Evolutionary conservation across 2,797 vertebrate species (phyloP), one percentile per base, ranked within the genome.

Genomic region (Enteromius fasciolatus): DNA sequence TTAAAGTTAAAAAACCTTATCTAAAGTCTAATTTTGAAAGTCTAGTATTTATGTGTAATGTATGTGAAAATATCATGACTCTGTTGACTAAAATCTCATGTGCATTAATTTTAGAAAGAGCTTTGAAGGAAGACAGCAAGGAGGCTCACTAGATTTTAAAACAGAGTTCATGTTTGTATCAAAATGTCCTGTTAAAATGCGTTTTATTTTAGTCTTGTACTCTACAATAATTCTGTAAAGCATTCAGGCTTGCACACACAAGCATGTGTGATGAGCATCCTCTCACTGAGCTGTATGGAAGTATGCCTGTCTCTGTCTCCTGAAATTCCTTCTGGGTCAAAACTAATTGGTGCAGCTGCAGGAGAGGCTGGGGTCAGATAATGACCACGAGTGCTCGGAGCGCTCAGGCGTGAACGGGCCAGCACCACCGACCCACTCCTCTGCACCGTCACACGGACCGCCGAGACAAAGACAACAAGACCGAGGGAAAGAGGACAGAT

Each of bases 311-410:
- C 83, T 82, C 82, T 64, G 78, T 92, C 89, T 88, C 76, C 87
- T 88, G 87, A 89, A 88, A 85, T 92, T 93, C 92, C 91, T 94
- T 93, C 93, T 92, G 92, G 93, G 93, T 94, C 93, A 94, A 90
- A 93, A 94, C 91, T 94, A 95, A 95, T 94, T 94, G 93, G 93
- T 92, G 90, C 87, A 63, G 89, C 92, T 91, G 89, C 74, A 89
- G 89, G 85, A 89, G 85, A 91, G 87, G 90, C 90, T 89, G 84
- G 87, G 88, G 89, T 92, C 92, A 89, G 90, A 93, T 94, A 94
- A 94, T 94, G 93, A 94, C 93, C 93, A 93, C 89, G 93, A 94
- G 93, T 92, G 87, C 88, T 92, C 80, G 8, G 80, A 89, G 92
- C 90, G 85, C 88, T 93, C 89, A 90, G 87, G 90, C 93, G 92